Percentiles rank a stretch among this genome's conserved stretches.
Evolutionary conservation across 2,797 vertebrate genomes (phyloP).

Genomic region (Neostethus bicornis): DNA sequence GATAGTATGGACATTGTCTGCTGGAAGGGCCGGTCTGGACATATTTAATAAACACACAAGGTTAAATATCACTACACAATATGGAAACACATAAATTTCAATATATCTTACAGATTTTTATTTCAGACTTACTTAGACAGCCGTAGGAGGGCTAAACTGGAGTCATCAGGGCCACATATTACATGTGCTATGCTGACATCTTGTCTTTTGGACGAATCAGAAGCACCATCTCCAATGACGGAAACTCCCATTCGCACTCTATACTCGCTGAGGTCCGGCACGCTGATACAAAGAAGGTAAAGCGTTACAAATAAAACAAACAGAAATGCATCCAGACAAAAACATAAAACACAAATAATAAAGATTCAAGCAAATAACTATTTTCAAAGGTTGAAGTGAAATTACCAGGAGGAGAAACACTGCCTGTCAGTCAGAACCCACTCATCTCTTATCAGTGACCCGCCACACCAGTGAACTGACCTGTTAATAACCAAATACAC

Average conservation of each 20-base stretch:
- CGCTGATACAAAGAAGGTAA: conserved; percentile 69
- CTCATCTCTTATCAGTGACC: conserved; percentile 91
- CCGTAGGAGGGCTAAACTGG: conserved; percentile 90
- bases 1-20: conserved; percentile 88
- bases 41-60: conserved; percentile 27
- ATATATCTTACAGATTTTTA: conserved; percentile 13
- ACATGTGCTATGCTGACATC: conserved; percentile 90
- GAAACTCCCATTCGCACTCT: conserved; percentile 91
- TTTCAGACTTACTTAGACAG: conserved; percentile 84
- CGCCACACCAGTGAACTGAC: conserved; percentile 93
- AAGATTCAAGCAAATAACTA: conserved; percentile 6
- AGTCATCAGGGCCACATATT: conserved; percentile 91
- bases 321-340: background rate
- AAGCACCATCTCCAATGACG: conserved; percentile 84
- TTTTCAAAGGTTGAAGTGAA: background rate
- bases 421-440: conserved; percentile 97
- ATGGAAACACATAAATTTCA: conserved; percentile 6
- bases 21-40: conserved; percentile 86
- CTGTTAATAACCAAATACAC: conserved; percentile 67
- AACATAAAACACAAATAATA: background rate
- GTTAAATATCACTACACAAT: conserved; percentile 13
- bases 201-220: conserved; percentile 85
- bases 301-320: background rate
- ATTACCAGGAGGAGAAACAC: conserved; percentile 92
- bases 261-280: conserved; percentile 92